Evolutionary conservation across 1,140 invertebrate genomes (phyloP).

Genomic region (Zeugodacus cucurbitae): DNA sequence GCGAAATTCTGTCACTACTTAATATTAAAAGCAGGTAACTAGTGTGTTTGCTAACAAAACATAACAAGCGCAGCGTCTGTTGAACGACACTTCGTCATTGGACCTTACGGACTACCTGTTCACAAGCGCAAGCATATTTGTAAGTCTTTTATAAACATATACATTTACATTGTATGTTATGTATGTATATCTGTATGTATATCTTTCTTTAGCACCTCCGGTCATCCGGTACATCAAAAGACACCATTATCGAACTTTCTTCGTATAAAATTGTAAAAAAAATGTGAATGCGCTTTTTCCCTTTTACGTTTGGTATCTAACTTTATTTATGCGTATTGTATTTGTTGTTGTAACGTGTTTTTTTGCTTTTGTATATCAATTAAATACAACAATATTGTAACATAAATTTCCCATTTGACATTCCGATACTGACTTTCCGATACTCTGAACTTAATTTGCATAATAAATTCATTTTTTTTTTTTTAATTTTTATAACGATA

Average conservation of each 20-base stretch:
- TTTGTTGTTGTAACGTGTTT: not conserved
- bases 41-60: not conserved
- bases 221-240: constrained; percentile 28
- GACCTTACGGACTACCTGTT: not conserved
- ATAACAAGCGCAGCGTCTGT: not conserved
- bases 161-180: no score
- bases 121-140: not conserved
- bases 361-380: not conserved
- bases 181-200: not conserved
- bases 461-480: constrained; percentile 12
- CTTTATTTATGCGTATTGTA: not conserved
- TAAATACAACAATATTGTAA: constrained; percentile 3
- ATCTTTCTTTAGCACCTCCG: not conserved
- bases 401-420: constrained; percentile 14
- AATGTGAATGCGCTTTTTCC: not conserved
- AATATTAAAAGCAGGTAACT: not conserved
- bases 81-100: not conserved
- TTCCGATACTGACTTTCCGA: constrained; percentile 6
- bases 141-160: not conserved
- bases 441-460: constrained; percentile 17
- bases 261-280: not conserved
- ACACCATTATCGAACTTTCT: constrained; percentile 17
- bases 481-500: not conserved
- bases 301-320: not conserved
- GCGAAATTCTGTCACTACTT: not conserved